Base-by-base conservation (phyloP, 2,797 vertebrate species). In the Sparidentex hasta region DNA sequence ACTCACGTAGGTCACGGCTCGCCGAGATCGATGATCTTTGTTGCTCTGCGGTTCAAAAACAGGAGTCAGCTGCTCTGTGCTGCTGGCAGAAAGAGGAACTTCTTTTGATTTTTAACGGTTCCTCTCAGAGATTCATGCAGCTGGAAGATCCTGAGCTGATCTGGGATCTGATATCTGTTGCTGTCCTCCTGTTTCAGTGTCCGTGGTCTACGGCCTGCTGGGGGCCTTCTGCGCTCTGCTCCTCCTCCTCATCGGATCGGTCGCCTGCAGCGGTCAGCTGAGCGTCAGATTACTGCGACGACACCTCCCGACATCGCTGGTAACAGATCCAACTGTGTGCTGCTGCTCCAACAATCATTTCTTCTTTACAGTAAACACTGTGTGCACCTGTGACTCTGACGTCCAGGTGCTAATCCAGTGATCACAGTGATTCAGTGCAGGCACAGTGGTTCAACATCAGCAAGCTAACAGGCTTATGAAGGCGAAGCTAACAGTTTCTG, bases 131-230 rank as follows among this genome's bases (percentile, higher is more conserved):
- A 11, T 38, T 38, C 33, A 38, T 38, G 33, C 8, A 38, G 33
- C 33, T 38, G 33, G 29, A 38, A 7, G 33, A 33, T 33, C 29
- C 5, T 33, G 5, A 33, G 29, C 29, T 33, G 27, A 27, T 27
- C 27, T 27, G 29, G 6, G 25, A n/a, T 16, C 7, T 64, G 25
- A 48, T 21, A 1, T 11, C 0, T 61, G 48, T 57, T 47, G 5
- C 33, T 78, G 18, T 71, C 11, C 18, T 57, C 13, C 41, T 82
- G 16, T 80, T 64, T 16, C 65, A 93, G 92, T 80, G 25, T 5
- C 38, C 5, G 16, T 87, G 41, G n/a, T 90, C 33, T 65, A 83
- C n/a, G 5, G 67, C 68, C 62, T 91, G 71, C 46, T 90, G 44
- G 80, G 61, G 1, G 51, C 21, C 0, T 65, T 83, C 66, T 82